These are phyloP conservation scores for Struthidea cinerea DNA, from an alignment of 2,113 vertebrate genomes.

Conservation along the genomic window DNA sequence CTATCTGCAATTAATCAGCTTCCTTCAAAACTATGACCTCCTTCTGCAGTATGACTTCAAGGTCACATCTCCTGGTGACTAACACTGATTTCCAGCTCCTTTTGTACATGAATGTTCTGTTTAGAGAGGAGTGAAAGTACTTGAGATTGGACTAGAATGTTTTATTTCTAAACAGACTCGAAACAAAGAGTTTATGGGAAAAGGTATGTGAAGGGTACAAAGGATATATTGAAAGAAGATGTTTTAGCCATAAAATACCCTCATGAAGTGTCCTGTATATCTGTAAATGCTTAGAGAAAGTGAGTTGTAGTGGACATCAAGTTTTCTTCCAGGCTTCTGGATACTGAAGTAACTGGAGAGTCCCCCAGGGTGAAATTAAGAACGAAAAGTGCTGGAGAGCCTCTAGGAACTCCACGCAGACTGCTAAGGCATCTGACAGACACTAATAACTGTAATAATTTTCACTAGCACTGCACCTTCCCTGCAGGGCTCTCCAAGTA, in stretches of 20 bases:
- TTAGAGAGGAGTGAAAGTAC: not conserved
- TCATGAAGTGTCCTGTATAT: not conserved
- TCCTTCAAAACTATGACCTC: not conserved
- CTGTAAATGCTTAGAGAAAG: not conserved
- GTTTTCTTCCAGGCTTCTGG: conserved; percentile 7
- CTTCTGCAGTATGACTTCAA: not conserved
- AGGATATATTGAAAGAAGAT: not conserved
- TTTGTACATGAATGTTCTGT: not conserved
- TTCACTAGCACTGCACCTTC: not conserved
- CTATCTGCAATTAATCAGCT: not conserved
- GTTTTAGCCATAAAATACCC: not conserved
- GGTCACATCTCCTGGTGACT: not conserved
- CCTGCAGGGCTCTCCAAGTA: not conserved
- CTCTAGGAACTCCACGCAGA: not conserved
- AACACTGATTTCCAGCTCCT: not conserved
- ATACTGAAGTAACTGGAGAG: conserved; percentile 14
- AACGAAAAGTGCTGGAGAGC: not conserved
- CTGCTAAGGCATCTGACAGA: conserved; percentile 24
- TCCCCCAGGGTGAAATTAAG: not conserved
- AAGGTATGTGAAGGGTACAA: not conserved
- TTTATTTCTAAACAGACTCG: not conserved
- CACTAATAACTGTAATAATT: not conserved
- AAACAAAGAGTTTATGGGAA: not conserved
- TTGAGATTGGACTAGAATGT: not conserved
- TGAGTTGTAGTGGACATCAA: not conserved